Base-by-base conservation (phyloP, 2,113 vertebrate species). In the Cephalopterus ornatus region DNA sequence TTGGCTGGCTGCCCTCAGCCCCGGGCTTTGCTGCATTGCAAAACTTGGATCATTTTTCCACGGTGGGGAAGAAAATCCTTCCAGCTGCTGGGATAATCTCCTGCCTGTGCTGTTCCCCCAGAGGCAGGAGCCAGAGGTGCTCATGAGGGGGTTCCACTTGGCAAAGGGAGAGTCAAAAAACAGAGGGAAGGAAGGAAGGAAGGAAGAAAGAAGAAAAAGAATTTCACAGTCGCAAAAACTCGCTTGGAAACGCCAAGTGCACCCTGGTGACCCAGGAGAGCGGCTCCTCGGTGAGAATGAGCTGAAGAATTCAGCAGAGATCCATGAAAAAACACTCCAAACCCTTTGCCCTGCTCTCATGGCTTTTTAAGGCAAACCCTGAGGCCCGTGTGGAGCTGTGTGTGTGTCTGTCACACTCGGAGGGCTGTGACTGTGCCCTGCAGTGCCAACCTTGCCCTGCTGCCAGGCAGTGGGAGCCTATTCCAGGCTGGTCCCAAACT, bases 71-170 rank as follows among this genome's bases (percentile, higher is more conserved):
- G 62, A 32, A 93, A 92, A 62, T 37, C 81, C 52, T 66, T 68
- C 94, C 85, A 92, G 71, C 71, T 86, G 85, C 44, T 80, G 49
- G 62, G 89, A 35, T 46, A 70, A 94, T 79, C 92, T 80, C 61
- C 61, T 76, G 65, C 65, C 37, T 85, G 13, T n/a, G 68, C 58
- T 2, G 0, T 50, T 70, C 17, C 22, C 52, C 37, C 28, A 5
- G 47, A 52, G 67, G 61, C 44, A 49, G 33, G 15, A 93, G 62
- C 18, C 66, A 49, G 82, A 37, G 63, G 56, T 61, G 62, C 41
- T 61, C 8, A 2, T 1, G 13, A 58, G 16, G 24, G 87, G 55
- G 14, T 79, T 63, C 61, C 49, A 46, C 28, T 81, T 39, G 46
- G 32, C 22, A 37, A 84, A 52, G 37, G 28, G 23, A 63, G 37